Evolutionary conservation across 2,888 invertebrate species (phyloP).

Genomic region (Ormyrus thymus): DNA sequence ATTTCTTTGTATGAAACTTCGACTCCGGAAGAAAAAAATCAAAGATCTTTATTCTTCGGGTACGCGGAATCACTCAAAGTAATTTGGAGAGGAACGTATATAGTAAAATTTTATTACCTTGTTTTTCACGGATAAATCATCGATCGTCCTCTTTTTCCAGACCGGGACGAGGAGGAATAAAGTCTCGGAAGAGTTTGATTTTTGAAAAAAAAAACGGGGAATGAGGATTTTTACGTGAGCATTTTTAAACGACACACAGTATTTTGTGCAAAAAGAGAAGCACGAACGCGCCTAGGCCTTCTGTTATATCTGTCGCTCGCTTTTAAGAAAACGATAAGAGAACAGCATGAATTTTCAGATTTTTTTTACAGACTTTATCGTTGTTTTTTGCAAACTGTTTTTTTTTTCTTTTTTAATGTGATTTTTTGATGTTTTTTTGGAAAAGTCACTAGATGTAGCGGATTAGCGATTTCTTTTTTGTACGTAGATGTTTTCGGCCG

Average conservation of each 20-base stretch:
- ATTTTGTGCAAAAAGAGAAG: constrained; percentile 41
- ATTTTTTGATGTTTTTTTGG: neutral
- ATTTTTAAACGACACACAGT: constrained; percentile 54
- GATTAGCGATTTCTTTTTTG: neutral
- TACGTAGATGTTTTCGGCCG: constrained; percentile 12
- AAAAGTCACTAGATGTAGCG: too few species aligned
- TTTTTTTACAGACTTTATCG: constrained; percentile 4
- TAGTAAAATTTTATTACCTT: neutral
- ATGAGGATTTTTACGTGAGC: constrained; percentile 59
- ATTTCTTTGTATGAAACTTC: too few species aligned
- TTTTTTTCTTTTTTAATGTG: constrained; percentile 15
- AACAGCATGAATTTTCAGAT: constrained; percentile 36
- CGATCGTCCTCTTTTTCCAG: constrained; percentile 59
- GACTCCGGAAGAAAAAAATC: too few species aligned
- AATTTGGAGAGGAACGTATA: too few species aligned
- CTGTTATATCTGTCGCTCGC: constrained; percentile 49
- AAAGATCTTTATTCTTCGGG: too few species aligned
- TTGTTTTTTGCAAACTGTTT: constrained; percentile 19
- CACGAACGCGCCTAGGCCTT: constrained; percentile 35
- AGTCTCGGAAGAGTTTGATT: constrained; percentile 56
- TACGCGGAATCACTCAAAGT: too few species aligned
- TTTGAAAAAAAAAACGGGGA: constrained; percentile 56
- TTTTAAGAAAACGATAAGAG: constrained; percentile 34
- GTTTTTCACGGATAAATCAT: constrained; percentile 37
- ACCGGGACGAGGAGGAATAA: constrained; percentile 57